Evolutionary conservation across 2,113 vertebrate genomes (phyloP).

Genomic region (Labeo rohita): DNA sequence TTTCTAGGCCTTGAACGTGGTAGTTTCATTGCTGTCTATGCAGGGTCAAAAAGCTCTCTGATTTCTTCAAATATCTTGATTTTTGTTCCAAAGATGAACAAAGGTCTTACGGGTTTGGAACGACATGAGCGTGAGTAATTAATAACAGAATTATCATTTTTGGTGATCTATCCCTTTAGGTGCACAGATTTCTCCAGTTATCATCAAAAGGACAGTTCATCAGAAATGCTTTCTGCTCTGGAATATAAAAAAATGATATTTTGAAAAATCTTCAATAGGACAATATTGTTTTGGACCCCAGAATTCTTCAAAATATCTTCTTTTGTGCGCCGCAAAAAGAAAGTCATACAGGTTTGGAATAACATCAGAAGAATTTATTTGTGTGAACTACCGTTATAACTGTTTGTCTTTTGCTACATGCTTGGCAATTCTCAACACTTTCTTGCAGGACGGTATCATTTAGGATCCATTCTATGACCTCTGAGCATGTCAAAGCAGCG

Average conservation of each 20-base stretch:
- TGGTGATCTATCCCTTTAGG: background rate
- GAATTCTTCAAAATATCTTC: background rate
- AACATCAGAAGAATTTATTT: background rate
- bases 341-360: background rate
- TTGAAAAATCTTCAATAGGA: background rate
- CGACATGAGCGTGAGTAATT: too few species aligned
- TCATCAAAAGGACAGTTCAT: background rate
- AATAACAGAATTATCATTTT: too few species aligned
- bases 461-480: slow-evolving; percentile 38
- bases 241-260: background rate
- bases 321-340: background rate
- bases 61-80: too few species aligned
- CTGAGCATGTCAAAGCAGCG: background rate
- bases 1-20: too few species aligned
- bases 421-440: background rate
- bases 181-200: background rate
- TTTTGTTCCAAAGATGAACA: too few species aligned
- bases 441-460: slow-evolving; percentile 20
- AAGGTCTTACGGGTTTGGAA: too few species aligned
- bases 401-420: background rate
- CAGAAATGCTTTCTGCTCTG: background rate
- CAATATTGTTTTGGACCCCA: background rate
- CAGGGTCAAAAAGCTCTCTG: too few species aligned
- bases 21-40: too few species aligned
- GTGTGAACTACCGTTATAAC: background rate